Evolutionary conservation across 2,797 vertebrate genomes (phyloP), one percentile per base, ranked within the genome.

Genomic region (Florisuga fusca): DNA sequence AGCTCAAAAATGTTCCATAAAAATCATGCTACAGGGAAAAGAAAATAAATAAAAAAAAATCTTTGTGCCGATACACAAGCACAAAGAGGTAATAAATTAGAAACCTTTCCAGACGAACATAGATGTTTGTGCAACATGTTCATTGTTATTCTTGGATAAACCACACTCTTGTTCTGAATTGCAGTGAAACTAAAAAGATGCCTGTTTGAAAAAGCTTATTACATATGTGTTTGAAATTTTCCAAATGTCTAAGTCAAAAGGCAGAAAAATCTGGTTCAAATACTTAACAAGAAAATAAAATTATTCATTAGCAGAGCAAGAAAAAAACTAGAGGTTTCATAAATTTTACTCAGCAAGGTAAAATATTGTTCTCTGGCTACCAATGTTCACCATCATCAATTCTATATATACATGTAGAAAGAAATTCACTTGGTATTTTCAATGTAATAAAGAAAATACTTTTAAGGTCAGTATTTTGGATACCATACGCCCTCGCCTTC

Each of bases 261-360:
- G 58, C 81, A 97, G 94, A 90, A 96, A 95, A 94, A 84, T 1
- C 17, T 84, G 15, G 46, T 84, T 95, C 48, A 93, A 96, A 94
- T 81, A 78, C 17, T 63, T 96, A 84, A 89, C 84, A 89, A 75
- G 68, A 87, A 96, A 96, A 94, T 80, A n/a, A 95, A 95, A 95
- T 91, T 63, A 57, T 20, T 25, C 41, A 48, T 33, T 83, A 94
- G 80, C 93, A 94, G 45, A 95, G 69, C 77, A 71, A 71, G 10
- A 74, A 61, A 21, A 53, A 82, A 95, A 97, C 86, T 71, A 80
- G 68, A 67, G 77, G 15, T 62, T 92, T 96, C 80, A 83, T 91
- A 94, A 86, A 88, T 75, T 94, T 90, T 85, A n/a, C 68, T 95
- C 94, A 83, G 63, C 81, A 93, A 95, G 51, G 45, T 89, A 76